Evolutionary conservation across 2,888 invertebrate species (phyloP), one percentile per base, ranked within the genome.

Genomic region (Choristoneura rosaceana): DNA sequence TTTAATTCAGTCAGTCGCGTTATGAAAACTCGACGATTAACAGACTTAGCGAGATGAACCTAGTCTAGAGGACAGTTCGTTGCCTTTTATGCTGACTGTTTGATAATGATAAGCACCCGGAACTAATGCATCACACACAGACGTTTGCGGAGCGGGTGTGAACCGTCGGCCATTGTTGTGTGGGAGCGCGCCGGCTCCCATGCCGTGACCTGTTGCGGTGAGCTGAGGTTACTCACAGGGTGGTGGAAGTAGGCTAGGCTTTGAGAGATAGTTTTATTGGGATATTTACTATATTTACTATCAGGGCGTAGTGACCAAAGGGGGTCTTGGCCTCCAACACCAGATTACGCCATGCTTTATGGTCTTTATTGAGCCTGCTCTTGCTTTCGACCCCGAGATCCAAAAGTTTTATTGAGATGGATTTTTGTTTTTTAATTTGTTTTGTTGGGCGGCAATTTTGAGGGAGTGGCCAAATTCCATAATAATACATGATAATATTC

Each of bases 71-170:
- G 52, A 52, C 52, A 17, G 8, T 55, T 17, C 9, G 0, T 55
- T 25, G 15, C 50, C 50, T 15, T 52, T 52, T 25, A 25, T 3
- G 33, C 14, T 47, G n/a, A 14, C 45, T 63, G 43, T 15, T 50
- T 50, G 15, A 66, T 38, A 66, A 66, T 41, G 55, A 74, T 64
- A 75, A 71, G 74, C 81, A 82, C 78, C 79, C 82, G 85, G 86
- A 87, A 86, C 79, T 80, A 79, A 85, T 82, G 80, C 79, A 82
- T 86, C 81, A 84, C 79, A 80, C 76, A 80, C 80, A 25, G 84
- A 82, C 83, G 79, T 83, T 84, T 80, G 81, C 86, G 70, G 75
- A 62, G 73, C 67, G 66, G 59, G 73, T 69, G 73, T 62, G 69
- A 73, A 69, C 65, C 64, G 43, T 1, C 10, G 45, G 50, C 69